Base-by-base conservation (phyloP, 2,888 invertebrate species). In the Dryococelus australis region DNA sequence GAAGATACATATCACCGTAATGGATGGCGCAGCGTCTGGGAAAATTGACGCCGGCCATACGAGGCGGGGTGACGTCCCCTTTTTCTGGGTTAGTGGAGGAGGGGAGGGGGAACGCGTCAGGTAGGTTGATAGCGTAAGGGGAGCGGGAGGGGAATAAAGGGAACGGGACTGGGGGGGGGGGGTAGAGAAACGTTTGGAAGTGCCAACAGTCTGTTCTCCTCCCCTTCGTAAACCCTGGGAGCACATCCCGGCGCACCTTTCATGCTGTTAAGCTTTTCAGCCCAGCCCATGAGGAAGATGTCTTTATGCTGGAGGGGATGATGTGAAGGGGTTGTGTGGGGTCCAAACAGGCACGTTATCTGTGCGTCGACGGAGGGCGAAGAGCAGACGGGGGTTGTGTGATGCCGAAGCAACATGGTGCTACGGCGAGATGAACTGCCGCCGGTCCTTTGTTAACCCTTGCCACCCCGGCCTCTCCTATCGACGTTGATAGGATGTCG, bases 1-100 rank as follows among this genome's bases (percentile, higher is more conserved):
- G 65, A 65, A 65, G 65, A 65, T 65, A 65, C 65, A 65, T 65
- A 65, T 65, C 65, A 65, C 65, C 65, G 65, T 65, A 65, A 65
- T 65, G 65, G 65, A 65, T 65, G 65, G 65, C 65, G n/a, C 65
- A 24, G 65, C n/a, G 65, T 0, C 65, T 8, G 51, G 65, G 65
- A 65, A 65, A 65, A 65, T 65, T 65, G 65, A 65, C 65, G 65
- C 65, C 24, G 20, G 65, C 12, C 65, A 20, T 51, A 51, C 20
- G 51, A 51, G 51, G 65, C n/a, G 65, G 16, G 65, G 65, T n/a
- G 65, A 24, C 65, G 65, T 65, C 65, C 65, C n/a, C 16, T 65
- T 65, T 65, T 51, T 51, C 8, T 51, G 35, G 35, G 35, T 35
- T 35, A 4, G 35, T 3, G 8, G 47, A 5, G 47, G 1, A 47